Conservation (phyloP, 2,797 vertebrate species). For the Cossypha dichroa region DNA sequence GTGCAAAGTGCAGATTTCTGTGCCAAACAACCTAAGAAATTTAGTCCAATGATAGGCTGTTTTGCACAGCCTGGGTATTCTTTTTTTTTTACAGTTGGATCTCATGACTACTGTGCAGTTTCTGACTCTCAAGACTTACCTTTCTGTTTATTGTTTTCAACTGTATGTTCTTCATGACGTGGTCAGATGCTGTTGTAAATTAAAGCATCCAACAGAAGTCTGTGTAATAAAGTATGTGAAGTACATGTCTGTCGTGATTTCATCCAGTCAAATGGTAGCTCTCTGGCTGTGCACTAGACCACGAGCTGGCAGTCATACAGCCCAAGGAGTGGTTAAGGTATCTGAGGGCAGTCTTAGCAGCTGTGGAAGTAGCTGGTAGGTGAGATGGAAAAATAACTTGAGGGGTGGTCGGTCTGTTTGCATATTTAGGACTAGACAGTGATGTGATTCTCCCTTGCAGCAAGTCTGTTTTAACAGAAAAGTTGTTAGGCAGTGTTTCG, state of each 20-base stretch:
- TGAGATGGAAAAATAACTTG: neutral
- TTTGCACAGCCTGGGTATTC: neutral
- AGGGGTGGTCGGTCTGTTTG: neutral
- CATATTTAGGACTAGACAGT: neutral
- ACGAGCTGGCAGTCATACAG: accelerated
- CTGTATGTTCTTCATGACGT: neutral
- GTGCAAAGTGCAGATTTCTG: neutral
- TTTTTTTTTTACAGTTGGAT: neutral
- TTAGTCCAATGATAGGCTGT: neutral
- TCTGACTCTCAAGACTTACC: neutral
- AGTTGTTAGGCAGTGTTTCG: neutral
- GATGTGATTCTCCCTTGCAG: neutral
- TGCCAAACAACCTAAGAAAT: neutral
- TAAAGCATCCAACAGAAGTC: neutral
- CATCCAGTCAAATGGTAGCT: neutral
- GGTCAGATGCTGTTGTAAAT: neutral
- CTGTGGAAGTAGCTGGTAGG: neutral
- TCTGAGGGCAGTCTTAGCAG: neutral
- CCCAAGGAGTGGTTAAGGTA: neutral
- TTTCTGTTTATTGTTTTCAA: neutral
- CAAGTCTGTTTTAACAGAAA: neutral
- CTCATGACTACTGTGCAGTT: neutral
- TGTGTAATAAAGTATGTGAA: neutral
- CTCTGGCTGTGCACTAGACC: neutral
- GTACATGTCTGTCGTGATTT: neutral